Conservation (phyloP, 2,888 invertebrate genomes). For the Erebia aethiops region DNA sequence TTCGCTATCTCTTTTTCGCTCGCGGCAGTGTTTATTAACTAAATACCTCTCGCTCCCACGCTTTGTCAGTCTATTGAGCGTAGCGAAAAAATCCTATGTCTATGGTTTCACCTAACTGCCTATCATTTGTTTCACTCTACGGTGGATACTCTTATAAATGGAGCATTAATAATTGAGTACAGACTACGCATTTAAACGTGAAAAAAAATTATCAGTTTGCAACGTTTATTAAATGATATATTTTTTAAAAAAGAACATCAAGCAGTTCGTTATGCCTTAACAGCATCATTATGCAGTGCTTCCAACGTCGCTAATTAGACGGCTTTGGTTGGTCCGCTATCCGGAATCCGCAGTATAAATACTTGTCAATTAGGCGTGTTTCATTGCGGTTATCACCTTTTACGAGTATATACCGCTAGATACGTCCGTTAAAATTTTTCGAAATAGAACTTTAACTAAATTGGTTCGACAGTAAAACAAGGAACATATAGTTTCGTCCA, state of each 20-base stretch:
- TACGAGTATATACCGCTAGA: slow-evolving; percentile 9
- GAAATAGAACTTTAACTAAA: no score
- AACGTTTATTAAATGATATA: slow-evolving; percentile 7
- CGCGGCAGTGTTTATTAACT: no score
- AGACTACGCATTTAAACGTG: background rate
- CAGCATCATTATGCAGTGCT: slow-evolving; percentile 32
- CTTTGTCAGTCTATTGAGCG: no score
- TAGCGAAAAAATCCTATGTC: no score
- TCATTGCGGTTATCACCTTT: slow-evolving; percentile 26
- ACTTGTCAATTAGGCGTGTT: slow-evolving; percentile 32
- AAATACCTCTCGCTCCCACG: no score
- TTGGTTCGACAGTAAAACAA: no score
- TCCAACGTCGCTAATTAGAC: slow-evolving; percentile 38
- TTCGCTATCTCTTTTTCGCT: no score
- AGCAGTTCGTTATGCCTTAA: slow-evolving; percentile 32
- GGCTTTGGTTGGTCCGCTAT: slow-evolving; percentile 32
- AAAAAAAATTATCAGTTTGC: background rate
- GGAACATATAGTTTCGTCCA: no score
- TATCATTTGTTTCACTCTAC: no score
- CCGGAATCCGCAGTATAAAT: slow-evolving; percentile 22
- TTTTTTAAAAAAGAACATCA: slow-evolving; percentile 32
- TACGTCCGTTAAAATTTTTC: background rate
- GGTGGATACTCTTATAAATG: no score
- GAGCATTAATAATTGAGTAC: background rate
- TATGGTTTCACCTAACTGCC: no score